Percentiles rank a stretch among this genome's conserved stretches.
Conservation (phyloP, 2,797 vertebrate genomes). For the Glossophaga mutica region DNA sequence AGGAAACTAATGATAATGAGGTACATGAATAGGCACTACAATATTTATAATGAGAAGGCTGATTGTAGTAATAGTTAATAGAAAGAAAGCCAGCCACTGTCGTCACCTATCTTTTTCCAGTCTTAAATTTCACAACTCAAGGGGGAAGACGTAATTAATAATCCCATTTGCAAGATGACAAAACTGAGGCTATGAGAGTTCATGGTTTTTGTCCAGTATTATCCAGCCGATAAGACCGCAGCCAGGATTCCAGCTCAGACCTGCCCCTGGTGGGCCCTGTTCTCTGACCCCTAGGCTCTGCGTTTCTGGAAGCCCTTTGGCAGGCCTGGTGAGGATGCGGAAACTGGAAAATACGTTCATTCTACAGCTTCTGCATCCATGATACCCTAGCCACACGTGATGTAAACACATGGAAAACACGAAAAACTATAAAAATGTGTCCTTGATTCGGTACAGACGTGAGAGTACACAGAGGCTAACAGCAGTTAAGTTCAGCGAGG, state of each 20-base stretch:
- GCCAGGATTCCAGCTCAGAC: background rate
- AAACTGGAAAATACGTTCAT: background rate
- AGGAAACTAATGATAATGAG: background rate
- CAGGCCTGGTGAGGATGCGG: rapidly evolving
- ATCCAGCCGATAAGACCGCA: background rate
- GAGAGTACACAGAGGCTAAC: background rate
- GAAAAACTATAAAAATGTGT: background rate
- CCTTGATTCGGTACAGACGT: background rate
- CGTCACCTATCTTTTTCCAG: background rate
- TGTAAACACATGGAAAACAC: background rate
- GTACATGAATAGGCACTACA: background rate
- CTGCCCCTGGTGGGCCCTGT: rapidly evolving
- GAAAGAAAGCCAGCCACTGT: background rate
- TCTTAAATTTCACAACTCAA: background rate
- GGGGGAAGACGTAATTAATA: background rate
- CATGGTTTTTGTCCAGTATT: background rate
- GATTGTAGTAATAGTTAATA: background rate
- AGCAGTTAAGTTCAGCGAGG: background rate
- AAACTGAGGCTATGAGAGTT: background rate
- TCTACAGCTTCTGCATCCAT: background rate
- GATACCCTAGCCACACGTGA: background rate
- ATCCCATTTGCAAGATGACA: background rate
- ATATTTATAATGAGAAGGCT: background rate
- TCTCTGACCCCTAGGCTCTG: background rate
- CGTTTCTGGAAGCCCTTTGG: background rate